Evolutionary conservation across 2,113 vertebrate species (phyloP), one percentile per base, ranked within the genome.

Genomic region (Steatornis caripensis): DNA sequence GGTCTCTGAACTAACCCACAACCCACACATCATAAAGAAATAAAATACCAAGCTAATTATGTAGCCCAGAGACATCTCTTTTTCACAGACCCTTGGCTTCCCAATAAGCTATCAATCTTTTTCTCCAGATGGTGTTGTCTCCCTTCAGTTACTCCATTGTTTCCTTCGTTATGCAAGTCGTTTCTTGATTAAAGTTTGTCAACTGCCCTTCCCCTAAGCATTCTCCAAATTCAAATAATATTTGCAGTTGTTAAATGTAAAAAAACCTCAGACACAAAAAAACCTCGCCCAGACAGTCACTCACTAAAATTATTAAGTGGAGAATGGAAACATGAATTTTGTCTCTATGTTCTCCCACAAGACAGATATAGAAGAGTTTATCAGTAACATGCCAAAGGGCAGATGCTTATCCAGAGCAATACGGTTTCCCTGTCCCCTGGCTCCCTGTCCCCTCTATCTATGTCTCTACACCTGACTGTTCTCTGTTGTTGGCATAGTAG

Each of bases 111-210:
- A 94, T 95, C 83, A 92, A 27, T 90, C 72, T 79, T 78, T 81
- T 93, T 45, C 61, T 95, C 76, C 96, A 96, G 90, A 94, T 87
- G 86, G 69, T 84, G 65, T 76, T 95, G 89, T 53, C 49, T 97
- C 53, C 57, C 91, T 95, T 84, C 76, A 61, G 76, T 94, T 94
- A 26, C 57, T 97, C 77, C 72, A 92, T 93, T 92, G 80, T 89
- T 86, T 79, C 74, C 20, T 87, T 95, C 0, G 0, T 93, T 96
- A 90, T 91, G 84, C 84, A 87, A 95, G 87, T 41, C 49, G 65
- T 71, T 78, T 91, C 80, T 78, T 89, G 72, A 95, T 95, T 89
- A 84, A 93, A 89, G 92, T 89, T 90, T 91, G 77, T 93, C 91
- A 87, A 49, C 69, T 95, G 65, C 32, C 69, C 48, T 92, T 93